Evolutionary conservation across 2,797 vertebrate genomes (phyloP).

Genomic region (Macroramphosus scolopax): DNA sequence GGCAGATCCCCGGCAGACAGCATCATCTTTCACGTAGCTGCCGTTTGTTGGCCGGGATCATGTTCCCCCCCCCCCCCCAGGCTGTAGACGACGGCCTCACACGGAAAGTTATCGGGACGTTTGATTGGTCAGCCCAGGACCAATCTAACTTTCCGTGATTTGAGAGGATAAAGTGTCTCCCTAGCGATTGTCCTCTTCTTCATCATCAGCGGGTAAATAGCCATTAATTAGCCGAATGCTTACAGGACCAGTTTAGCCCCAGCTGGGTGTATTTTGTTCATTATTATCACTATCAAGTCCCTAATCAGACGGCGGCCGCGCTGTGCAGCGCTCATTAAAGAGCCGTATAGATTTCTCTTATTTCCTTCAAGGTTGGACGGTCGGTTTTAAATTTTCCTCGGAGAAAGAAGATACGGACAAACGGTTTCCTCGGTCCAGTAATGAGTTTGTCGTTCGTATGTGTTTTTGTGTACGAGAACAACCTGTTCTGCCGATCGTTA

Average conservation of each 20-base stretch:
- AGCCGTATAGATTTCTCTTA: conserved; percentile 55
- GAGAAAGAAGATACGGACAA: conserved; percentile 9
- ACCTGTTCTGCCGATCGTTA: conserved; percentile 23
- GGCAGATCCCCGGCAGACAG: conserved; percentile 21
- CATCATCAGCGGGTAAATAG: conserved; percentile 62
- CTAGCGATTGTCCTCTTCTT: conserved; percentile 57
- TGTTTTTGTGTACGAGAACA: no score
- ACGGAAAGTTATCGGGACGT: conserved; percentile 26
- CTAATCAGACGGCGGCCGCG: conserved; percentile 67
- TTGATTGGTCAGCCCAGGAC: conserved; percentile 20
- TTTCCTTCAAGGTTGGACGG: conserved; percentile 51
- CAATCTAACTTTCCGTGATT: conserved; percentile 21
- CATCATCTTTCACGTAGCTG: conserved; percentile 37
- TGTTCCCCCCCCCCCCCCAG: conserved; percentile 4
- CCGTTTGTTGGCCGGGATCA: conserved; percentile 24
- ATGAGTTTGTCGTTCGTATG: conserved; percentile 17
- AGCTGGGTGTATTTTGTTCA: conserved; percentile 72
- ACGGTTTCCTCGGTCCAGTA: conserved; percentile 22
- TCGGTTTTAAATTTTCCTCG: conserved; percentile 46
- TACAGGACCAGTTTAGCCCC: conserved; percentile 48
- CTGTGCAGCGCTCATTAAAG: conserved; percentile 63
- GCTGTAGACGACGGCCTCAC: conserved; percentile 8
- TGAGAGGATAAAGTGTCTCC: conserved; percentile 41
- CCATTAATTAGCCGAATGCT: conserved; percentile 73
- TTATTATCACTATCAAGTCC: conserved; percentile 73